Evolutionary conservation across 1,140 invertebrate species (phyloP).

Genomic region (Orchesella cincta): DNA sequence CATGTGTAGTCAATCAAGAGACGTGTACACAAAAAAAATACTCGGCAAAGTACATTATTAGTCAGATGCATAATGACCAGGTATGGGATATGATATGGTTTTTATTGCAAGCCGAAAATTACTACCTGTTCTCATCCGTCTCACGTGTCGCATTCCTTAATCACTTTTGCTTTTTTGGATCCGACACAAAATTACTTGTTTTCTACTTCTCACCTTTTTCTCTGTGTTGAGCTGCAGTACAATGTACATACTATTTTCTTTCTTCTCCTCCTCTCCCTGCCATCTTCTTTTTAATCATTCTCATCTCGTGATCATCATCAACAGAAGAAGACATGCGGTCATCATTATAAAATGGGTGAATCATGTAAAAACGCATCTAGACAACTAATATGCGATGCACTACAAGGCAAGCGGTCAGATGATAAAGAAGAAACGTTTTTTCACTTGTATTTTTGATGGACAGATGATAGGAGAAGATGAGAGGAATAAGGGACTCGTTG

Average conservation of each 20-base stretch:
- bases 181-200: not conserved
- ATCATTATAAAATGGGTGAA: no score
- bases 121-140: slow-evolving; percentile 11
- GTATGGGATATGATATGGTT: not conserved
- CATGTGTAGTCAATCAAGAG: no score
- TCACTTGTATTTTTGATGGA: slow-evolving; percentile 7
- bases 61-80: not conserved
- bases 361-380: no score
- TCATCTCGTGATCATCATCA: no score
- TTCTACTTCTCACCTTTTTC: not conserved
- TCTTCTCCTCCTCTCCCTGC: not conserved
- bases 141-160: not conserved
- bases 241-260: no score
- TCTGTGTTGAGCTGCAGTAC: not conserved
- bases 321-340: no score
- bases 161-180: not conserved
- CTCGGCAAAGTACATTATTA: no score
- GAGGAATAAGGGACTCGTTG: not conserved
- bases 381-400: not conserved
- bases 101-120: slow-evolving; percentile 1
- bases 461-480: not conserved
- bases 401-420: no score
- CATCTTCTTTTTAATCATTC: not conserved
- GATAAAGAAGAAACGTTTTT: no score
- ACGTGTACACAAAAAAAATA: no score